Evolutionary conservation across 2,113 vertebrate genomes (phyloP), one percentile per base, ranked within the genome.

Genomic region (Varanus salvator): DNA sequence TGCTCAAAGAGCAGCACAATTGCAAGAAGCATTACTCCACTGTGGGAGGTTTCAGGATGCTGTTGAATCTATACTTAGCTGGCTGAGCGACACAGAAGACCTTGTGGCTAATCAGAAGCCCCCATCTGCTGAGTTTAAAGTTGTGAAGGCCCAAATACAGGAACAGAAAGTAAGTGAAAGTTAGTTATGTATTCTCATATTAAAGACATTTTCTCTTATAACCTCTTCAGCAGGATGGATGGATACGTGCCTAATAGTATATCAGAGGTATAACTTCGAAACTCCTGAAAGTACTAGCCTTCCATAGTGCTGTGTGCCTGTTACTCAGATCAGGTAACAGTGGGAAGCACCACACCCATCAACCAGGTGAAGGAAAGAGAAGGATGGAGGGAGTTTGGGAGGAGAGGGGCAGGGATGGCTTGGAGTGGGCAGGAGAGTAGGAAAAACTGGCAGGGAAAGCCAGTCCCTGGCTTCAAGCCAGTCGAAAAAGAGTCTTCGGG

Each of bases 11-110:
- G 98, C 99, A 29, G 98, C 98, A 0, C 98, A 99, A 85, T 96
- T 99, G 85, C 99, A 99, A 64, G 98, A 99, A 97, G 98, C 99
- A 25, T 96, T 99, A 72, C 96, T 99, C 93, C 98, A 98, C 88
- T 99, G 99, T 94, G 99, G 99, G 88, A 98, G 98, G 88, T 99
- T 99, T 96, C 99, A 99, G 95, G 99, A 99, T 95, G 98, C 99
- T 72, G 96, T 99, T 90, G 99, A 99, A 95, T 99, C 99, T 54
- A 96, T 99, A 90, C 98, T 99, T 90, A 98, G 98, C 96, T 99
- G 99, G 99, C 97, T 99, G 90, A 98, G 96, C 50, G 99, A 99
- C 95, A 99, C 99, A 0, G 99, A 99, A 89, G 99, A 99, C 38
- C 98, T 99, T 1, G 97, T 99, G 91, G 98, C 98, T 96, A 99